Evolutionary conservation across 64 coral and sea anemone genomes (phyloP), one percentile per base, ranked within the genome.

Genomic region (Stylophora pistillata): DNA sequence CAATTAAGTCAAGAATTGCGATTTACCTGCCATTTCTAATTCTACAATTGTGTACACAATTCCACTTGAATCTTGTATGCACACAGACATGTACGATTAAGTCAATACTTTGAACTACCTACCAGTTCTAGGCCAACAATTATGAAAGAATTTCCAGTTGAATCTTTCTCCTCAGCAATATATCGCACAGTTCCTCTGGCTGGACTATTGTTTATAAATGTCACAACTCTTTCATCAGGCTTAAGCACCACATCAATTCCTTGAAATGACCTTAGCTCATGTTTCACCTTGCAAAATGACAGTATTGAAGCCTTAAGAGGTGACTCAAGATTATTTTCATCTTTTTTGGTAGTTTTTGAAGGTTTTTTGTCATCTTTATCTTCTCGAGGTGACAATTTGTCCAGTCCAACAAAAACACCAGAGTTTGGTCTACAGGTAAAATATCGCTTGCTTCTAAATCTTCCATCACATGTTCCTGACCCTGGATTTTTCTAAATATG

Each of bases 81-180:
- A n/a, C n/a, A n/a, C n/a, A n/a, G n/a, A n/a, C n/a, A n/a, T n/a
- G n/a, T n/a, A n/a, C n/a, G n/a, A n/a, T n/a, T n/a, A n/a, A n/a
- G n/a, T n/a, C n/a, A n/a, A n/a, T n/a, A n/a, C n/a, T n/a, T n/a
- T n/a, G n/a, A n/a, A n/a, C n/a, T n/a, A 74, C 76, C 25, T 85
- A 91, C 79, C 79, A 91, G 71, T 76, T 91, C 89, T 30, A 91
- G 37, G 7, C 89, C 89, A 4, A 91, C 80, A 53, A 82, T 15
- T 30, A 28, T 81, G 10, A 10, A 15, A 21, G 58, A 14, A 37
- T 65, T 32, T 68, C 81, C 79, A 76, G 29, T 27, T 30, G 14
- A 14, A 54, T 85, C 71, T 11, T 54, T 9, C 15, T 29, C 56
- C n/a, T 85, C 73, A 29, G 69, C 79, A 71, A 85, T 91, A 29